Percentiles rank a stretch among this genome's conserved stretches.
Conservation (phyloP, 1,140 invertebrate genomes). For the Bombus picipes region DNA sequence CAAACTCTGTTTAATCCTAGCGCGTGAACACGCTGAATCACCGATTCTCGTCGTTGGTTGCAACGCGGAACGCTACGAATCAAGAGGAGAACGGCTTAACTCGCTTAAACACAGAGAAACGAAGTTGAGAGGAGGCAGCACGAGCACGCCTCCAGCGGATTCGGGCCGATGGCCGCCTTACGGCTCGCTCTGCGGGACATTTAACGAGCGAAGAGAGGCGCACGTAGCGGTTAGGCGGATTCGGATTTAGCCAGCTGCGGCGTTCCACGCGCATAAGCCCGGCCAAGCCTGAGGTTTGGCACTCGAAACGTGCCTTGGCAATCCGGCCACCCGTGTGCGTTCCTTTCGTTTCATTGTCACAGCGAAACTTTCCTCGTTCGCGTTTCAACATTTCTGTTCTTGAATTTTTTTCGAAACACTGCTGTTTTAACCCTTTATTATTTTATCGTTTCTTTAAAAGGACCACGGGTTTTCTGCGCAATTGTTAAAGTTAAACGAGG, state of each 20-base stretch:
- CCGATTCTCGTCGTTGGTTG: neutral
- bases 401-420: neutral
- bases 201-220: slow-evolving; percentile 21
- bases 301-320: slow-evolving; percentile 26
- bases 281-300: slow-evolving; percentile 48
- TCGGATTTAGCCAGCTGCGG: slow-evolving; percentile 46
- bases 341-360: slow-evolving; percentile 20
- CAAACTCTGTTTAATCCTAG: neutral
- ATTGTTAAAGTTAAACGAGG: no score
- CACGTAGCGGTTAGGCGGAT: slow-evolving; percentile 36
- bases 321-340: slow-evolving; percentile 9
- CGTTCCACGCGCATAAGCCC: slow-evolving; percentile 47
- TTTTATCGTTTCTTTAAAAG: neutral
- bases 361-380: neutral
- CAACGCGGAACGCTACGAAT: neutral
- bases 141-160: neutral
- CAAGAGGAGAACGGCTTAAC: slow-evolving; percentile 9
- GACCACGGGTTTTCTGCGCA: no score
- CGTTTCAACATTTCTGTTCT: neutral
- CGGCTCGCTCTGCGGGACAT: slow-evolving; percentile 9
- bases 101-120: slow-evolving; percentile 7
- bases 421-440: neutral
- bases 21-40: neutral
- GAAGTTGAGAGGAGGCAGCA: neutral
- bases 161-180: neutral